A percentile compares a stretch with the other conserved stretches of the same genome.
Conservation (phyloP, 2,888 invertebrate genomes). For the Xestia c-nigrum region DNA sequence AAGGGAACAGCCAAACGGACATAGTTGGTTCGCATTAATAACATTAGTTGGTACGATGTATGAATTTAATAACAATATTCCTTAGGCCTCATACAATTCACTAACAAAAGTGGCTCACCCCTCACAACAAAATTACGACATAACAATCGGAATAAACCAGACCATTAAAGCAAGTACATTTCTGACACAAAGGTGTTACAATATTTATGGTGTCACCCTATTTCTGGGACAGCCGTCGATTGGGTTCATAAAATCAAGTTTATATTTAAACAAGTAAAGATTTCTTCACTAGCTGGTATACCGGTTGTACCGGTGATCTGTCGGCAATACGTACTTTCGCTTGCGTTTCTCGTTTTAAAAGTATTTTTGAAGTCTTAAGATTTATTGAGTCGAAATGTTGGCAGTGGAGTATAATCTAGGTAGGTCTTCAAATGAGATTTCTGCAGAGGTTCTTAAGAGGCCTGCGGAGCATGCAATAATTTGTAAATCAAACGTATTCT, state of each 20-base stretch:
- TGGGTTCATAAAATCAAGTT: slow-evolving; percentile 58
- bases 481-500: too few relatives aligned
- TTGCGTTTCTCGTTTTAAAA: slow-evolving; percentile 45
- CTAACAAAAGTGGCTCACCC: neutral
- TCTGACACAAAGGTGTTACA: slow-evolving; percentile 42
- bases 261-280: slow-evolving; percentile 48
- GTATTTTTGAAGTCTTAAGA: slow-evolving; percentile 31
- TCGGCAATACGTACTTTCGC: slow-evolving; percentile 45
- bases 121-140: neutral
- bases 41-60: neutral
- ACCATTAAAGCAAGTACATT: slow-evolving; percentile 10
- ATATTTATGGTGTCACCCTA: slow-evolving; percentile 44
- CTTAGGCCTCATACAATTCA: neutral
- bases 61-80: neutral
- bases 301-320: slow-evolving; percentile 53
- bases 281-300: slow-evolving; percentile 52
- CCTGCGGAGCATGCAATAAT: too few relatives aligned
- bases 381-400: slow-evolving; percentile 43
- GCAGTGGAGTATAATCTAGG: neutral
- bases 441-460: neutral
- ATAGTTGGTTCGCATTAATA: neutral
- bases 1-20: neutral
- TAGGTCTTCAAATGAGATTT: slow-evolving; percentile 2
- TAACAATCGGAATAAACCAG: slow-evolving; percentile 27
- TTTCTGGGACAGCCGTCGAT: slow-evolving; percentile 46